phyloP scores from a whole-genome alignment of 2,797 vertebrate species.

The Pipistrellus pygmaeus region DNA sequence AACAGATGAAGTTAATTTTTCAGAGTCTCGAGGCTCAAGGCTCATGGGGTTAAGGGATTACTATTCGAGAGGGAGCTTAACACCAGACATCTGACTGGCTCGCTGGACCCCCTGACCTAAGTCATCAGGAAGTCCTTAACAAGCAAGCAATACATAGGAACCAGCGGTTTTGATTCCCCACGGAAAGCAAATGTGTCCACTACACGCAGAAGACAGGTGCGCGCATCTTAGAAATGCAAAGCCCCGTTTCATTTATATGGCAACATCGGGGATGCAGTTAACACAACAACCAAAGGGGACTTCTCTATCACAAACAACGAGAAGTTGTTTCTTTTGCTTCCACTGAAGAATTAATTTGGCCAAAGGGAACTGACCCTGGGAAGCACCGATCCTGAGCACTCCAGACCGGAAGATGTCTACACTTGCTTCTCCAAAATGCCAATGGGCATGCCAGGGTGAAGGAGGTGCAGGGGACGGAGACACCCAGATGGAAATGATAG shows the following conservation, averaged over 20 bases:
- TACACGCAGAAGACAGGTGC: not conserved
- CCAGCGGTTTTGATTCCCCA: not conserved
- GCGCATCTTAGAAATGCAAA: not conserved
- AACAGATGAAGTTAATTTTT: not conserved
- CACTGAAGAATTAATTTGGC: not conserved
- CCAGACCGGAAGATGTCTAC: not conserved
- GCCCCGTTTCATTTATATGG: not conserved
- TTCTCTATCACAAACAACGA: not conserved
- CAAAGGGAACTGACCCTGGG: not conserved
- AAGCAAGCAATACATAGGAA: not conserved
- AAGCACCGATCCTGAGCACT: not conserved
- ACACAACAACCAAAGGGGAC: not conserved
- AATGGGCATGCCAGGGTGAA: not conserved
- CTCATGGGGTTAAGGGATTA: not conserved
- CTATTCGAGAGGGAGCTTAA: not conserved
- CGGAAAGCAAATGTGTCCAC: not conserved
- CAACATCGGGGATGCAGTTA: not conserved
- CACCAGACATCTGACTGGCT: not conserved
- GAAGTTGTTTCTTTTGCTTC: not conserved
- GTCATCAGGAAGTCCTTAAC: not conserved
- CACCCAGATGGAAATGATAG: constrained; percentile 64
- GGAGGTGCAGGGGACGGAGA: not conserved
- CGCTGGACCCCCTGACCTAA: not conserved
- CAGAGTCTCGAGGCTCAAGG: constrained; percentile 3
- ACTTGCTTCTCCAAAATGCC: not conserved